Evolutionary conservation across 2,888 invertebrate species (phyloP), one percentile per base, ranked within the genome.

Genomic region (Bruchidius siliquastri): DNA sequence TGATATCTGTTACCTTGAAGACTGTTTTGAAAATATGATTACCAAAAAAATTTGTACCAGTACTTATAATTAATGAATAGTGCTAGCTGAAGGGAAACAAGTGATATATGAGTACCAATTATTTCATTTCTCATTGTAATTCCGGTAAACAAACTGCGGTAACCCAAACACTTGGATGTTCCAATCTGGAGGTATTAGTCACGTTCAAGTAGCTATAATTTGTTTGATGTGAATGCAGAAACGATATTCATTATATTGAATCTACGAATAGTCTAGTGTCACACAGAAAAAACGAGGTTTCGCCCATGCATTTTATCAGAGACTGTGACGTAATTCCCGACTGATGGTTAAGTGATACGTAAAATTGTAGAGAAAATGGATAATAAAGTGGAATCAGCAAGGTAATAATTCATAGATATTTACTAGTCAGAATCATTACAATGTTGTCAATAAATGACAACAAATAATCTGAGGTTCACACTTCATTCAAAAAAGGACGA

Each of bases 331-430:
- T 49, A 49, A 49, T 49, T 49, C 49, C 49, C 49, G 49, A 49
- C 49, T 49, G 18, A 18, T 49, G 49, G 49, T 49, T 49, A 13
- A 49, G 13, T 49, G 13, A 30, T 30, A 30, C 30, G 8, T 30
- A 49, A 49, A 49, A 49, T 49, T 49, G 8, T 8, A 49, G 10
- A 1, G 1, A 71, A 73, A 73, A 73, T 73, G 73, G 73, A 73
- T 71, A 71, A 71, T 68, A 73, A 68, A 68, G 71, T 71, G 21
- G 49, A 73, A 30, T n/a, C 68, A 21, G 71, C 74, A 68, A 76
- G 77, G 77, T 77, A 74, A 49, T 49, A 4, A 13, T 49, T 18
- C 18, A 49, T 30, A 6, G 30, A 8, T 30, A 8, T 30, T 30
- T 8, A 49, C 18, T 49, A 49, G 13, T 49, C 30, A 30, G 30